Base-by-base conservation (phyloP, 2,113 vertebrate genomes). In the Nothobranchius furzeri region DNA sequence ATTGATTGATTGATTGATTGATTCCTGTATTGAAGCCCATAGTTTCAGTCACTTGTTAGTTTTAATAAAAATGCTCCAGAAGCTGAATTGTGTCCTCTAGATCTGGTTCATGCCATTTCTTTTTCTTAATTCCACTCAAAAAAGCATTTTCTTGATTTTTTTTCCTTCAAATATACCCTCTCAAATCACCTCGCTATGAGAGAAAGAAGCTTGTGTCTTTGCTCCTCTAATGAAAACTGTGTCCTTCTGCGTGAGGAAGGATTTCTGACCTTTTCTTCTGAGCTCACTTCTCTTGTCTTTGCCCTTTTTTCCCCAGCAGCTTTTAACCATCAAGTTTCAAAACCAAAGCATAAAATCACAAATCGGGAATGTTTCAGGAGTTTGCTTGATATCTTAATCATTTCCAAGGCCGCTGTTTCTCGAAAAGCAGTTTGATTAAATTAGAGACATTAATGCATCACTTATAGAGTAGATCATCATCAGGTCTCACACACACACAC, bases 341-440 rank as follows among this genome's bases (percentile, higher is more conserved):
- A 50, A 52, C 53, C 12, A 30, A 59, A 36, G 13, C 36, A 52
- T 36, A 36, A 49, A 66, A 30, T n/a, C 50, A 66, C 14, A 47
- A 36, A 47, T 14, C 40, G 15, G 9, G 51, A 10, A 10, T 4
- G 60, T 42, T 13, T 40, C 50, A 37, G 9, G 4, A 10, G 61
- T 52, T 45, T 46, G n/a, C 40, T 36, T 0, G 45, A 54, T n/a
- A 13, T 46, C 15, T 24, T 24, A 8, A 52, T 13, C 12, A 12
- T 17, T 51, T 60, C 45, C 43, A 40, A n/a, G 68, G 43, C 30
- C 52, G n/a, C 17, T 46, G n/a, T 57, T 78, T 72, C 42, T 81
- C 46, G 50, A 47, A 62, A 58, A 74, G 46, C 17, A 2, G 52
- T 37, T 2, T 46, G 15, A 48, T 30, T 45, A 36, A 56, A 70